Percentiles rank a stretch among this genome's conserved stretches.
These are phyloP conservation scores for Petrocephalus schoutedeni DNA, from an alignment of 2,797 vertebrate genomes.

Conservation along the genomic window DNA sequence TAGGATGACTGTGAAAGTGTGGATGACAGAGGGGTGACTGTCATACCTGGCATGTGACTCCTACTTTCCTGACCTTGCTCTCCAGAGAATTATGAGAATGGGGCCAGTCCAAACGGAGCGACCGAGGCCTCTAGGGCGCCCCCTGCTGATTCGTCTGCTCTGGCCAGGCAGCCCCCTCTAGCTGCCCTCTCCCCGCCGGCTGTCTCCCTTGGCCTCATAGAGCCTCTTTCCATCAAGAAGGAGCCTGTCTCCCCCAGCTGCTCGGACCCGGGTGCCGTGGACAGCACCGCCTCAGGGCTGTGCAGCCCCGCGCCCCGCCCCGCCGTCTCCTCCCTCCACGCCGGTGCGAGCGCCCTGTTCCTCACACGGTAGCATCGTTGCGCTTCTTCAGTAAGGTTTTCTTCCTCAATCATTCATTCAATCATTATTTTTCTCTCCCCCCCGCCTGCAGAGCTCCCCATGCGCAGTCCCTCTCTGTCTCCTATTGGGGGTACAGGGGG, in stretches of 20 bases:
- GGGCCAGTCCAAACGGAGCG: conserved; percentile 34
- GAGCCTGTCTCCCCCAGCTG: conserved; percentile 56
- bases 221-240: conserved; percentile 50
- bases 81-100: conserved; percentile 40
- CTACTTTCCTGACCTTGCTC: not conserved
- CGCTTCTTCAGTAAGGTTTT: not conserved
- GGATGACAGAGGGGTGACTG: not conserved
- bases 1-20: not conserved
- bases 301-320: conserved; percentile 52
- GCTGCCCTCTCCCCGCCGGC: not conserved
- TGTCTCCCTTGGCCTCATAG: conserved; percentile 24
- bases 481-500: not conserved
- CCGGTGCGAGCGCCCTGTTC: not conserved
- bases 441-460: not conserved
- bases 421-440: not conserved
- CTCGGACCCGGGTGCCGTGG: not conserved
- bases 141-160: conserved; percentile 6
- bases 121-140: conserved; percentile 40
- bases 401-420: not conserved
- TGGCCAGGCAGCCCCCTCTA: not conserved
- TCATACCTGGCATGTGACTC: not conserved
- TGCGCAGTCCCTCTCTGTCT: not conserved
- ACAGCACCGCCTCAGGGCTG: conserved; percentile 25
- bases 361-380: not conserved
- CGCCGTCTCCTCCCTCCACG: not conserved